Base-by-base conservation (phyloP, 2,888 invertebrate genomes). In the Sabatieria punctata region DNA sequence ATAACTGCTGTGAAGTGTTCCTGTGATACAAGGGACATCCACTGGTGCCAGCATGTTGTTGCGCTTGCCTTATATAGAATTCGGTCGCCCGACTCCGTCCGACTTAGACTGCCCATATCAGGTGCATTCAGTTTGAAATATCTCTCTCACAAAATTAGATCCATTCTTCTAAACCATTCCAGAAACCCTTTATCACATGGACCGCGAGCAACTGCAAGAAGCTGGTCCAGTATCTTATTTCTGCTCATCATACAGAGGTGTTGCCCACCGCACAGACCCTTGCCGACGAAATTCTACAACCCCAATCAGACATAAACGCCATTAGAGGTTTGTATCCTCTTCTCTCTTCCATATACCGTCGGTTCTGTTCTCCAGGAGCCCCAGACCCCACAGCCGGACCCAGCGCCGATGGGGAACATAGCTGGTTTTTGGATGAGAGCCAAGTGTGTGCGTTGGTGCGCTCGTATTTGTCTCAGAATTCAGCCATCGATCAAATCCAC, bases 41-140 rank as follows among this genome's bases (percentile, higher is more conserved):
- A 84, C 71, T 85, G 84, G 84, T 85, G 85, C 71, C 82, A 82
- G 69, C 85, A 85, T 66, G 83, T 84, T 52, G 84, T 85, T 43
- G 83, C 84, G 47, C 71, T 85, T 60, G 80, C 83, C 39, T 71
- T 85, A 48, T 82, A 82, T 69, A 75, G 85, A 62, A 84, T 85
- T 68, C 73, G 83, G 60, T 81, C 82, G 67, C 81, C 83, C 45
- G 79, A 79, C 64, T 77, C 75, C 61, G 80, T 84, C 56, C 75
- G 80, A 58, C 73, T 84, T 54, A 75, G 83, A 60, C 82, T 84
- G 67, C 83, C 84, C 64, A 84, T 85, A 68, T 84, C 83, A 74
- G 83, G 82, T 83, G 67, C 71, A n/a, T n/a, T n/a, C n/a, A n/a
- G n/a, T n/a, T n/a, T n/a, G n/a, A n/a, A n/a, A n/a, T n/a, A n/a